Conservation (phyloP, 2,888 invertebrate species). For the Pammene fasciana region DNA sequence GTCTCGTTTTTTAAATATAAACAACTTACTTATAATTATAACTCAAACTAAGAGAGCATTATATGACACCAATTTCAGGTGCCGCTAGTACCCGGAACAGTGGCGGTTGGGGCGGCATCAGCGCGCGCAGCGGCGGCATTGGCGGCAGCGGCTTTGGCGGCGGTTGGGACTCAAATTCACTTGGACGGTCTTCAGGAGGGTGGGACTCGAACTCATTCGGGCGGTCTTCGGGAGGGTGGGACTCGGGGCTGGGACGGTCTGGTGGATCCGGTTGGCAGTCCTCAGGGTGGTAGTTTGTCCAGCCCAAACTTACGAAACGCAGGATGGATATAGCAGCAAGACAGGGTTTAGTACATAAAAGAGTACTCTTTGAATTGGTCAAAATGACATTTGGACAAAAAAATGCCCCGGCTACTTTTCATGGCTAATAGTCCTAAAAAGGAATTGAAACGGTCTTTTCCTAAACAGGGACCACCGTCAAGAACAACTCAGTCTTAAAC, state of each 20-base stretch:
- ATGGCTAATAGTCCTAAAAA: background rate
- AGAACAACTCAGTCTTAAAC: too few species aligned
- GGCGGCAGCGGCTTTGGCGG: constrained; percentile 5
- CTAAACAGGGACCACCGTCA: too few species aligned
- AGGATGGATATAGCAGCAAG: background rate
- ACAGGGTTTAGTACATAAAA: background rate
- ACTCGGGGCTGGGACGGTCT: constrained; percentile 23
- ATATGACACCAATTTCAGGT: background rate
- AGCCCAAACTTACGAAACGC: background rate
- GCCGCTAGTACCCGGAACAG: constrained; percentile 2
- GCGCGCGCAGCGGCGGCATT: constrained; percentile 22
- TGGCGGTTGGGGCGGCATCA: constrained; percentile 14
- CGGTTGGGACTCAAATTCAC: constrained; percentile 4
- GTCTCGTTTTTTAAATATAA: too few species aligned
- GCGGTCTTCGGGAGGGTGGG: constrained; percentile 26
- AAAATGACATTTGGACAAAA: background rate
- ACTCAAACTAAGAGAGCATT: too few species aligned
- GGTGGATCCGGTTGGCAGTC: constrained; percentile 46
- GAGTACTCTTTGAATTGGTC: background rate
- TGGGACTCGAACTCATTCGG: constrained; percentile 31
- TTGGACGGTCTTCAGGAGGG: constrained; percentile 22
- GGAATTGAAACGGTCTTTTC: background rate
- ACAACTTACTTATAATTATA: too few species aligned
- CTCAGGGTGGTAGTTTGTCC: constrained; percentile 44
- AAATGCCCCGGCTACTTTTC: background rate